A percentile compares a stretch with the other conserved stretches of the same genome.
Evolutionary conservation across 2,113 vertebrate species (phyloP).

Genomic region (Myrmecophaga tridactyla): DNA sequence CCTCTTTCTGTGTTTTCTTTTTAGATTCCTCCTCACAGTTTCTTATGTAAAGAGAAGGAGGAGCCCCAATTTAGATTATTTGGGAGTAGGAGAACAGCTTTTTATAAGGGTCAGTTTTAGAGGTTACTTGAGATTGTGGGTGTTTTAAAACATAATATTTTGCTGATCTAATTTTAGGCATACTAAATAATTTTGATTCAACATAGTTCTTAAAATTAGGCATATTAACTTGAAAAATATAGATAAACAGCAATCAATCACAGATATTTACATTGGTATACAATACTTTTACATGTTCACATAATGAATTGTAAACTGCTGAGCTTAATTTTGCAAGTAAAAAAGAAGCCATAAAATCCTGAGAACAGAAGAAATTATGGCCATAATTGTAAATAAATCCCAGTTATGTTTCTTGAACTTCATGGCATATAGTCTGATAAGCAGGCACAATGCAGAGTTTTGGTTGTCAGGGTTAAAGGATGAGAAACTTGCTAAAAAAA

Average conservation of each 20-base stretch:
- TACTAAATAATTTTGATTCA: slow-evolving; percentile 16
- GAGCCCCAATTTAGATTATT: not conserved
- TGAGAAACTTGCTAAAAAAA: not conserved
- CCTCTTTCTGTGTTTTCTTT: not conserved
- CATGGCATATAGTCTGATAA: not conserved
- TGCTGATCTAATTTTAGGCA: not conserved
- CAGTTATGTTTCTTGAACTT: not conserved
- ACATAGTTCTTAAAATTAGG: not conserved
- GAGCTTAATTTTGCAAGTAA: not conserved
- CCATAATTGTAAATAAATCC: slow-evolving; percentile 3
- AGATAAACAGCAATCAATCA: not conserved
- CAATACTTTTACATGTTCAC: not conserved
- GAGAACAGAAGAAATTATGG: slow-evolving; percentile 8
- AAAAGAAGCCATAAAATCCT: not conserved
- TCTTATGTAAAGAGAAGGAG: not conserved
- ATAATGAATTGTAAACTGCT: not conserved
- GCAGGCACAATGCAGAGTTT: not conserved
- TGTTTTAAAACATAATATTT: not conserved
- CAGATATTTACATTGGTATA: not conserved
- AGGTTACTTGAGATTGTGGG: slow-evolving; percentile 15
- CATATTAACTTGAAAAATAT: slow-evolving; percentile 27
- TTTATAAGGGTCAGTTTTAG: not conserved
- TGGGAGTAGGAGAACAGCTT: not conserved
- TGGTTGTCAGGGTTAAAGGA: not conserved
- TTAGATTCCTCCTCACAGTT: not conserved